phyloP scores from a whole-genome alignment of 2,113 vertebrate genomes.

The human region GRCh38 chrX:29680501-29681000 shows the following conservation, averaged over 20 bases:
- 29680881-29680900: background rate
- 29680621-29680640: background rate
- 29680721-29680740: background rate
- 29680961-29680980: background rate
- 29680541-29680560: background rate
- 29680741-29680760: background rate
- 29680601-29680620: background rate
- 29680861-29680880: background rate
- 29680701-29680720: background rate
- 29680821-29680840: background rate
- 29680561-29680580: too few relatives aligned
- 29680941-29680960: background rate
- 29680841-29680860: background rate
- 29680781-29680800: background rate
- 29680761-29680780: background rate
- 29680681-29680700: background rate
- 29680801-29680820: background rate
- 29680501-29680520: background rate
- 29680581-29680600: background rate
- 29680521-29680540: background rate
- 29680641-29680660: background rate
- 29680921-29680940: conserved; percentile 1
- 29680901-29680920: background rate
- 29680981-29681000: background rate
- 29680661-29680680: background rate